Conservation (phyloP, 1,140 invertebrate species). For the Pteromalus puparum region DNA sequence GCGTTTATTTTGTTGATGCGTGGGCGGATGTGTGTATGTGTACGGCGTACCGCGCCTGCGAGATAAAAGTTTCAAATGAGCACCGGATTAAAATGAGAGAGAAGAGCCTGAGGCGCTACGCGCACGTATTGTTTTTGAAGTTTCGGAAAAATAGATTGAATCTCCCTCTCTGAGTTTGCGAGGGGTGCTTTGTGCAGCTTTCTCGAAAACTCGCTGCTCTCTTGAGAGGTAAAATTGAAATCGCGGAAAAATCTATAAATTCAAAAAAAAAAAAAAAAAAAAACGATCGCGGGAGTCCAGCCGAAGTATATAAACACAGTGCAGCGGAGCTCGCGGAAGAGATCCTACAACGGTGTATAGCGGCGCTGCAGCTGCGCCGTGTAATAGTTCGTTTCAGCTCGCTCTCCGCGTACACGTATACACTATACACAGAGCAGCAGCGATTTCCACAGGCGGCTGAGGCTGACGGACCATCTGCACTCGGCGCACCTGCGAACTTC, state of each 20-base stretch:
- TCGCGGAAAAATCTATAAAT: too few species aligned
- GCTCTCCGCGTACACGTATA: background rate
- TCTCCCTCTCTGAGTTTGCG: background rate
- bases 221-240: too few species aligned
- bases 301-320: background rate
- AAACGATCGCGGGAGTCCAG: background rate
- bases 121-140: slow-evolving; percentile 21
- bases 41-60: too few species aligned
- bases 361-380: background rate
- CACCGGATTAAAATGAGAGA: background rate
- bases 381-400: background rate
- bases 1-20: background rate
- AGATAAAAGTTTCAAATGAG: background rate
- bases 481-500: slow-evolving; percentile 66
- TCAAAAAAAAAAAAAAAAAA: too few species aligned
- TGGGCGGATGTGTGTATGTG: background rate
- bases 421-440: background rate
- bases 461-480: slow-evolving; percentile 67
- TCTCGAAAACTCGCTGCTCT: too few species aligned
- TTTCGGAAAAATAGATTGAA: slow-evolving; percentile 36
- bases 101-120: background rate
- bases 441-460: slow-evolving; percentile 45
- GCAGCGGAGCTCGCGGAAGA: background rate
- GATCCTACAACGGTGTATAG: background rate
- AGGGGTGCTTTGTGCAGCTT: background rate